These are phyloP conservation scores for Limosa lapponica DNA, from an alignment of 2,797 vertebrate species.

Conservation along the genomic window DNA sequence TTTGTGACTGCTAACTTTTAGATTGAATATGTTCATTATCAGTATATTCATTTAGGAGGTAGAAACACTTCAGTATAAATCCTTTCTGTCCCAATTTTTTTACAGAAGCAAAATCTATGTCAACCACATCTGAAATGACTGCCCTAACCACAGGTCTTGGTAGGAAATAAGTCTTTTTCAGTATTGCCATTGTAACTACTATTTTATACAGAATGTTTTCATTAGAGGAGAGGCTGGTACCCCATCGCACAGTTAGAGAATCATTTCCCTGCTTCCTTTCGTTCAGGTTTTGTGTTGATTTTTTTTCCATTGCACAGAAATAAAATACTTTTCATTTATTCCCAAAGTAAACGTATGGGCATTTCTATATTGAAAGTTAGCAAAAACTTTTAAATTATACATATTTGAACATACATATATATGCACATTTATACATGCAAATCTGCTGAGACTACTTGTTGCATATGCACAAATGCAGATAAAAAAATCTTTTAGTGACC, in stretches of 20 bases:
- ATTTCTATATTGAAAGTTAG: not conserved
- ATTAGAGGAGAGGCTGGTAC: not conserved
- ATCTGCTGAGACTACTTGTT: not conserved
- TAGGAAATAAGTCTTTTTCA: not conserved
- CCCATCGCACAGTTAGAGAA: fast-evolving
- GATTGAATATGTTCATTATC: not conserved
- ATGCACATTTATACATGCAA: not conserved
- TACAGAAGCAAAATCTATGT: not conserved
- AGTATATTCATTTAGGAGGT: not conserved
- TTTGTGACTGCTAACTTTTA: not conserved
- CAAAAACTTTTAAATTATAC: not conserved
- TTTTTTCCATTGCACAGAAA: not conserved
- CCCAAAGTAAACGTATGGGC: not conserved
- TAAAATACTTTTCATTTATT: not conserved
- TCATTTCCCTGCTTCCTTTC: not conserved
- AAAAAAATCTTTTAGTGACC: not conserved
- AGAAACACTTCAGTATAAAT: not conserved
- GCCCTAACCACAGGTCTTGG: not conserved
- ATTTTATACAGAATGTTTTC: not conserved
- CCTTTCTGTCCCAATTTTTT: not conserved
- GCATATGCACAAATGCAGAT: not conserved
- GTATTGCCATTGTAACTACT: not conserved
- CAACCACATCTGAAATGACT: not conserved
- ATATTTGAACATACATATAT: not conserved
- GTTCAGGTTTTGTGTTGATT: not conserved